Evolutionary conservation across 2,888 invertebrate species (phyloP), one percentile per base, ranked within the genome.

Genomic region (Andrena hattorfiana): DNA sequence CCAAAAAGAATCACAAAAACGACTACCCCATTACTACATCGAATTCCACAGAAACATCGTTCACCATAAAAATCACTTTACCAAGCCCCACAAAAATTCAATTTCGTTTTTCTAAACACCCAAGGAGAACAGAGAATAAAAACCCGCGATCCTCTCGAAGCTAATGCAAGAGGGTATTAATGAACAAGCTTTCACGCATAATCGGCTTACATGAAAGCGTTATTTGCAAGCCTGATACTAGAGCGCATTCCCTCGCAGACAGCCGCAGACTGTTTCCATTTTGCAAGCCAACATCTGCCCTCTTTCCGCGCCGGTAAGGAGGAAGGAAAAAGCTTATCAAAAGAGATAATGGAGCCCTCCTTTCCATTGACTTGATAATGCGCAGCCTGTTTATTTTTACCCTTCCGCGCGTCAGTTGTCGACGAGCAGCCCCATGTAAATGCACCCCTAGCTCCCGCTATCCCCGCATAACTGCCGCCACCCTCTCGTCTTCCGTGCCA

Each of bases 311-410:
- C 20, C 54, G 4, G 23, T 8, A 62, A 42, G 63, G 28, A 4
- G 42, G 8, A 67, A 60, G 63, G 42, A 62, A 35, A 42, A 54
- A 49, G 67, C 84, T 86, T 85, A 87, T 84, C 81, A 76, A 85
- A 77, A 83, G 84, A 77, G 81, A 90, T 87, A 86, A 86, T 85
- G 86, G 86, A 83, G 66, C 70, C 66, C 64, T 35, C 62, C 77
- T 68, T 26, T 83, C 70, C 86, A 85, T 87, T 80, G 87, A 89
- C 86, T 86, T 82, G 85, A 85, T 87, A 87, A 86, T 84, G 77
- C 79, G 77, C 69, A 71, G 77, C 87, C 85, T 88, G 90, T 91
- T 92, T 91, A 90, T 91, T 88, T 89, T 90, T 77, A 75, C 72
- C 83, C 67, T 73, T 30, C 77, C 28, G 26, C 42, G 73, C 16